Evolutionary conservation across 2,888 invertebrate species (phyloP).

Genomic region (Spilarctia lutea): DNA sequence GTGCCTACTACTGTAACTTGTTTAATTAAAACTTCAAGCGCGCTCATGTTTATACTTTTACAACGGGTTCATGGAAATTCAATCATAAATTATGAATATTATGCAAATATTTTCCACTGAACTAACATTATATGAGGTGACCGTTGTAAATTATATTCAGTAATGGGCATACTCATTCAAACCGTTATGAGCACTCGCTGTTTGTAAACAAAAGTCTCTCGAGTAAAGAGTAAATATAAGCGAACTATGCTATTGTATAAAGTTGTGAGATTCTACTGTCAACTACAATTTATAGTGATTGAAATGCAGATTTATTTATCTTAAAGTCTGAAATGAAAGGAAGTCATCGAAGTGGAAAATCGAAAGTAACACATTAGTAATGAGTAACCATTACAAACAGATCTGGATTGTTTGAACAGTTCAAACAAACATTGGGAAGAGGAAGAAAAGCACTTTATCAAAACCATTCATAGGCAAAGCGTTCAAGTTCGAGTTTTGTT

Average conservation of each 20-base stretch:
- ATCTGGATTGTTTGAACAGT: not conserved
- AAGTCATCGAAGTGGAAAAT: not conserved
- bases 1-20: constrained; percentile 31
- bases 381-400: not conserved
- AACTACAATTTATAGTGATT: not conserved
- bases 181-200: not conserved
- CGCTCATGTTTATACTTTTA: constrained; percentile 13
- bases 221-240: not conserved
- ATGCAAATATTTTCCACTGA: constrained; percentile 27
- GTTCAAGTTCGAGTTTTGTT: not conserved
- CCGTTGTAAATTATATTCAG: constrained; percentile 23
- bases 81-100: constrained; percentile 28
- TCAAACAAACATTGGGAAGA: not conserved
- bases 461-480: not conserved
- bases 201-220: not conserved
- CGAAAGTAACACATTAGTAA: not conserved
- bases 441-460: not conserved
- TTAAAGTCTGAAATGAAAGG: not conserved
- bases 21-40: constrained; percentile 19
- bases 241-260: not conserved
- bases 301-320: too few relatives aligned
- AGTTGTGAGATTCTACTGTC: too few relatives aligned
- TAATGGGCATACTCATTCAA: constrained; percentile 27
- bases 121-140: constrained; percentile 4
- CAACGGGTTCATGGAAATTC: constrained; percentile 16